Conservation (phyloP, 2,888 invertebrate genomes). For the Operophtera brumata region DNA sequence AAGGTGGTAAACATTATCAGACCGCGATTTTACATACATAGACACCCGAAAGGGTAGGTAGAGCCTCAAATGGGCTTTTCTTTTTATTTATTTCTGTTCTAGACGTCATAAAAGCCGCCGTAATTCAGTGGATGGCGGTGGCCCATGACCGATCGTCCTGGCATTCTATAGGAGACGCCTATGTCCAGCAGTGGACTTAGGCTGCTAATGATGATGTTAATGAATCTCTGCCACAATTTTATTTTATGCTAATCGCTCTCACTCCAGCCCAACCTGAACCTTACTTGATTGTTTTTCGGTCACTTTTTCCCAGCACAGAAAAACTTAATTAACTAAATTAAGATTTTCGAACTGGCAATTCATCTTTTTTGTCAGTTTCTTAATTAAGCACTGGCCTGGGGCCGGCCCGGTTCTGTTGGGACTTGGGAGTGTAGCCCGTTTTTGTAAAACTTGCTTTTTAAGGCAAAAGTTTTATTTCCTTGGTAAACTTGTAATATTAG, state of each 20-base stretch:
- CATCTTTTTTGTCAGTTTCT: constrained; percentile 53
- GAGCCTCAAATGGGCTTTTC: no score
- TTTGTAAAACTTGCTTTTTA: constrained; percentile 15
- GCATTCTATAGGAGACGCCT: no score
- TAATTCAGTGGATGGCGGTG: no score
- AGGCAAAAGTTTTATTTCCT: constrained; percentile 16
- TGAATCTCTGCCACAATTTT: background rate
- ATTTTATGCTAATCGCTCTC: constrained; percentile 12
- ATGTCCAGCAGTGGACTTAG: no score
- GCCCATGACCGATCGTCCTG: no score
- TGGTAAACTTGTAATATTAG: constrained; percentile 12
- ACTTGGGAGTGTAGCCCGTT: constrained; percentile 9
- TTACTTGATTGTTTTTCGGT: constrained; percentile 45
- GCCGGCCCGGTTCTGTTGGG: constrained; percentile 23
- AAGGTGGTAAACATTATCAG: no score
- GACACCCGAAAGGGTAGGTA: no score
- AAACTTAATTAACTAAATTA: constrained; percentile 67
- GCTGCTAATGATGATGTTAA: no score
- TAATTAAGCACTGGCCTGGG: constrained; percentile 50
- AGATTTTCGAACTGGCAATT: constrained; percentile 54
- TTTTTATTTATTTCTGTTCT: no score
- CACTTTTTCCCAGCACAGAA: constrained; percentile 44
- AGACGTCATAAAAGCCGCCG: no score
- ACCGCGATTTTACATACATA: no score
- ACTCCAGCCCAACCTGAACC: constrained; percentile 24